Evolutionary conservation across 2,797 vertebrate genomes (phyloP).

Genomic region (Urosaurus nigricauda): DNA sequence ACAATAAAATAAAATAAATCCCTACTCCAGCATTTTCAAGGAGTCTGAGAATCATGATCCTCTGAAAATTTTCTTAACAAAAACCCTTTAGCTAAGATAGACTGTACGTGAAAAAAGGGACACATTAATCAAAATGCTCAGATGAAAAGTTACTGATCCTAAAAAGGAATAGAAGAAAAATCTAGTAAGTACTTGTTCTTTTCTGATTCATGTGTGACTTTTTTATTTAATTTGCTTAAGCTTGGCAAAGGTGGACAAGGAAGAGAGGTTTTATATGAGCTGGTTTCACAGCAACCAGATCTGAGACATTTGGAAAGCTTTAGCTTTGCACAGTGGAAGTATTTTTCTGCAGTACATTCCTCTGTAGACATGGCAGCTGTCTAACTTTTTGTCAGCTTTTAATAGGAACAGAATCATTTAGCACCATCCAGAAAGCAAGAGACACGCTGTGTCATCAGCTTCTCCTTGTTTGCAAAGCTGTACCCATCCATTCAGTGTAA

Average conservation of each 20-base stretch:
- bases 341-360: neutral
- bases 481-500: conserved; percentile 14
- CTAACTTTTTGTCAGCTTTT: conserved; percentile 10
- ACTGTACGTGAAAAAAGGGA: neutral
- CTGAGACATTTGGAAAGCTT: conserved; percentile 39
- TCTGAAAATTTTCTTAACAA: conserved; percentile 49
- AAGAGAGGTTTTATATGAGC: conserved; percentile 56
- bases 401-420: conserved; percentile 23
- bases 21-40: neutral
- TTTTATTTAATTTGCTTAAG: conserved; percentile 65
- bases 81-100: conserved; percentile 16
- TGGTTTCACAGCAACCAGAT: neutral
- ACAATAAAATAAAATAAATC: neutral
- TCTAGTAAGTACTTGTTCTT: conserved; percentile 45
- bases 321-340: conserved; percentile 30
- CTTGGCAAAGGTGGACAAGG: conserved; percentile 58
- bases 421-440: neutral
- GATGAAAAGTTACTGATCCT: conserved; percentile 60
- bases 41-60: conserved; percentile 3
- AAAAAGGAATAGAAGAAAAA: conserved; percentile 26
- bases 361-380: neutral
- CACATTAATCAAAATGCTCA: conserved; percentile 55
- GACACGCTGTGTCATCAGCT: neutral
- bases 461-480: neutral
- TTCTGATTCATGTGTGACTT: conserved; percentile 53